Evolutionary conservation across 2,113 vertebrate species (phyloP).

Genomic region (Podarcis cretensis): DNA sequence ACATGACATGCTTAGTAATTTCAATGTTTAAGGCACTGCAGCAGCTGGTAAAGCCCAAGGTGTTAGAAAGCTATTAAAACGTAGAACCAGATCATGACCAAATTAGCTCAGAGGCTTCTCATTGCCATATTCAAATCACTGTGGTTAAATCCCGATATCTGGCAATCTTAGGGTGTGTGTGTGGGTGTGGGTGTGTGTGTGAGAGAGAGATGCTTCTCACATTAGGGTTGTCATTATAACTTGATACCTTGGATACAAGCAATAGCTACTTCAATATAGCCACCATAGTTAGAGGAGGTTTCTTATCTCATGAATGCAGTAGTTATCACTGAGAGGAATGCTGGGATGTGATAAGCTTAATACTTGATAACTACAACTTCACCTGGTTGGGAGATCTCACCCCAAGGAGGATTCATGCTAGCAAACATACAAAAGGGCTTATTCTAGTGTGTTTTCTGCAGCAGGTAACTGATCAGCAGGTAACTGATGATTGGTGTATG

Average conservation of each 20-base stretch:
- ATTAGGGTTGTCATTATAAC: not conserved
- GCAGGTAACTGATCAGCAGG: not conserved
- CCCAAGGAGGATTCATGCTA: not conserved
- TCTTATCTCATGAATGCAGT: constrained; percentile 4
- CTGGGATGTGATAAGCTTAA: not conserved
- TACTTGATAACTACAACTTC: not conserved
- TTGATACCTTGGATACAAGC: not conserved
- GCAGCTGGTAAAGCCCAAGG: not conserved
- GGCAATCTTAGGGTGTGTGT: not conserved
- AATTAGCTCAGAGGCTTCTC: not conserved
- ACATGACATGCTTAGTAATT: not conserved
- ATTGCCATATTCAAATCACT: not conserved
- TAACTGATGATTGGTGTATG: not conserved
- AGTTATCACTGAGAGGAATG: not conserved
- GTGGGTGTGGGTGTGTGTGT: no score
- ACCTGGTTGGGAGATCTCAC: not conserved
- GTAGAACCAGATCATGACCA: not conserved
- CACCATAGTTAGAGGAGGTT: not conserved
- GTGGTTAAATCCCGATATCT: not conserved
- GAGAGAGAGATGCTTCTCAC: no score
- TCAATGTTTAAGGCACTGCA: not conserved
- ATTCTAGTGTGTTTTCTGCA: not conserved
- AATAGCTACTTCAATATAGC: not conserved
- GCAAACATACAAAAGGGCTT: not conserved
- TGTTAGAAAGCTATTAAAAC: not conserved